Conservation (phyloP, 2,113 vertebrate species). For the Petrocephalus zakoni region DNA sequence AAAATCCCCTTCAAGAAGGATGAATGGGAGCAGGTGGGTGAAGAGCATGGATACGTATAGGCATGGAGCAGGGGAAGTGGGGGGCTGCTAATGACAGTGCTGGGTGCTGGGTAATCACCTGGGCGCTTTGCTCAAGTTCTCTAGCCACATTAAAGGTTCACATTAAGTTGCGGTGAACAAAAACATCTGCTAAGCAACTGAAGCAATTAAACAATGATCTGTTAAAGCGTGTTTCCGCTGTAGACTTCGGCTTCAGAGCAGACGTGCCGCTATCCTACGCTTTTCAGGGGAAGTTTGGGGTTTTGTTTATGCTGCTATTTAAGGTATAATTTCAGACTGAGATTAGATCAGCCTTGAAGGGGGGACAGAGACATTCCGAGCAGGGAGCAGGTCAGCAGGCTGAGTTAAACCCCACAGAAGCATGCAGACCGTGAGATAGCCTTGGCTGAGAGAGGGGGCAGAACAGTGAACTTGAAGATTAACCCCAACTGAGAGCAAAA, state of each 20-base stretch:
- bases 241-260: background rate
- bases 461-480: no score
- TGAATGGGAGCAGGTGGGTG: background rate
- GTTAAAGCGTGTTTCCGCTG: background rate
- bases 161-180: background rate
- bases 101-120: background rate
- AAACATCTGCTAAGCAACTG: background rate
- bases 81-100: background rate
- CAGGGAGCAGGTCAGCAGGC: background rate
- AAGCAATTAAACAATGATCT: background rate
- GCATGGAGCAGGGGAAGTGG: background rate
- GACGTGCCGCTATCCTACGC: background rate
- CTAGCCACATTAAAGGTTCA: background rate
- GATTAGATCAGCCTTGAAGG: background rate
- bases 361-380: background rate
- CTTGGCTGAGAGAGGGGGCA: no score
- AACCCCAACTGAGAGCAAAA: no score
- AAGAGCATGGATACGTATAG: no score
- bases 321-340: background rate
- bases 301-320: background rate
- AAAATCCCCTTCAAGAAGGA: slow-evolving; percentile 1
- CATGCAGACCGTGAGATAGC: background rate
- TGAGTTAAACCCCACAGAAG: background rate
- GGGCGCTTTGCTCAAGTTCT: background rate
- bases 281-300: background rate